Conservation (phyloP, 2,797 vertebrate genomes). For the Rhinophrynus dorsalis region DNA sequence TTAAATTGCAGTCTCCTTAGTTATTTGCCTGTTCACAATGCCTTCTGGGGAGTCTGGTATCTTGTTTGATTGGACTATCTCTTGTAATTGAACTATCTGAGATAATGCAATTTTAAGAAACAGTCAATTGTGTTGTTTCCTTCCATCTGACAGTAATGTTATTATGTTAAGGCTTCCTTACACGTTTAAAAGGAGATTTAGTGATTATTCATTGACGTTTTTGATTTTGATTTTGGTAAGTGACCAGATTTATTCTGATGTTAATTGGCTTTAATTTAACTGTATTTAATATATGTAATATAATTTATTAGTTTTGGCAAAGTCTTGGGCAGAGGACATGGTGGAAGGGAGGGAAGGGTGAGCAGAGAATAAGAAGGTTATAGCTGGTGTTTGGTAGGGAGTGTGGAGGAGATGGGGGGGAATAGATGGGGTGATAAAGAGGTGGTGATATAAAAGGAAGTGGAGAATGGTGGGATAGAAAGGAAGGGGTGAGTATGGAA, state of each 20-base stretch:
- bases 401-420: neutral
- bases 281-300: too few relatives aligned
- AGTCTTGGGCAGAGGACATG: neutral
- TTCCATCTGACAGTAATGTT: constrained; percentile 15
- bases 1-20: neutral
- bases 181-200: constrained; percentile 4
- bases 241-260: neutral
- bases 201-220: neutral
- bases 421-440: neutral
- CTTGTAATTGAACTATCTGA: constrained; percentile 29
- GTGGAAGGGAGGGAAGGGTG: neutral
- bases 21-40: neutral
- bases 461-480: too few relatives aligned
- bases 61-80: constrained; percentile 9
- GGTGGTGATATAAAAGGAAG: too few relatives aligned
- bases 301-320: too few relatives aligned
- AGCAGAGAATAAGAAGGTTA: neutral
- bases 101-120: constrained; percentile 28
- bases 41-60: constrained; percentile 9
- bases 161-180: constrained; percentile 12
- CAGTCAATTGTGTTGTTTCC: constrained; percentile 11
- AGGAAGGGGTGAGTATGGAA: too few relatives aligned
- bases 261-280: neutral
- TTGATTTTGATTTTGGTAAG: neutral
- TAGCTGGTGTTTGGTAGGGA: too few relatives aligned